Base-by-base conservation (phyloP, 2,113 vertebrate species). In the Dicentrarchus labrax region DNA sequence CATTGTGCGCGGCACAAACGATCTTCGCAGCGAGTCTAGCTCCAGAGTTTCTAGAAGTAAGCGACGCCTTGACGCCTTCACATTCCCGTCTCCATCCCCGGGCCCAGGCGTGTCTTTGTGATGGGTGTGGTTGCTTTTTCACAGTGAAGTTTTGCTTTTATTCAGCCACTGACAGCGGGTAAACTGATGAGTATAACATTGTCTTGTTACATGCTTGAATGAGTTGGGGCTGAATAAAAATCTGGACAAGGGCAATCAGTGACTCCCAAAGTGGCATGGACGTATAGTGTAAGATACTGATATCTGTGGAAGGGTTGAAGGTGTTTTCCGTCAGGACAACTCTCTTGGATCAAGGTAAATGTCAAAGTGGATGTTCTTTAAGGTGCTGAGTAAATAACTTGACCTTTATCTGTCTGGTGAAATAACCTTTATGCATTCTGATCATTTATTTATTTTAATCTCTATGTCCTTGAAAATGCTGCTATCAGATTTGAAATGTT, bases 41-140 rank as follows among this genome's bases (percentile, higher is more conserved):
- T 68, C 11, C n/a, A 24, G 5, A 16, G 41, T 16, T 80, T 86
- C 78, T 66, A 60, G 67, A 48, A 82, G 72, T 64, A 74, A 41
- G 68, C 53, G 1, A 1, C 16, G 10, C 9, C 30, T 30, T 30
- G 1, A 1, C 16, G 10, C 9, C 30, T 30, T 30, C 30, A 1
- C 47, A 1, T 38, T 6, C 22, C 3, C 0, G 66, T 62, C 17
- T 57, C 38, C 83, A 76, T 89, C 67, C 38, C 0, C 48, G 8
- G 4, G 2, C 21, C 4, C 62, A 48, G 74, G 80, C 78, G 78
- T 72, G 84, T 60, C 16, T 12, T 43, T 13, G 41, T 13, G 51
- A 76, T 88, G 86, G 93, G 92, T 86, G 91, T 79, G 91, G 87
- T 48, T 13, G 8, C 11, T 15, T 4, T 30, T 30, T 30, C 30